phyloP scores from a whole-genome alignment of 2,797 vertebrate species.

The Falco concolor region DNA sequence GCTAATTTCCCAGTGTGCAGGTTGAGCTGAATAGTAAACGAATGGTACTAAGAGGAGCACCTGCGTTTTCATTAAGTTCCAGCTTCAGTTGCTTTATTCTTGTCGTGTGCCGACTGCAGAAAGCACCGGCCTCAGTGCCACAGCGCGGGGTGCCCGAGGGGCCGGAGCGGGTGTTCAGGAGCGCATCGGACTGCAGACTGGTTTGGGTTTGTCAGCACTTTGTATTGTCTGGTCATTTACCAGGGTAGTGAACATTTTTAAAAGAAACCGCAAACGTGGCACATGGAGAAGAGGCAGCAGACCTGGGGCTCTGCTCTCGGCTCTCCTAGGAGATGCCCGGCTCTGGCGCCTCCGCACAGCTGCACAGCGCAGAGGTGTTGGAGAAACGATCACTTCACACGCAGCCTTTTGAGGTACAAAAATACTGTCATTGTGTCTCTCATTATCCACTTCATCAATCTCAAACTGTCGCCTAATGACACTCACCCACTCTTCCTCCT shows the following conservation, averaged over 20 bases:
- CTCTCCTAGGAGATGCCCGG: not conserved
- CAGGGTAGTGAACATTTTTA: rapidly evolving
- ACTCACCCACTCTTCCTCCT: slow-evolving; percentile 36
- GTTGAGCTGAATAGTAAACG: not conserved
- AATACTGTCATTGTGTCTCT: slow-evolving; percentile 35
- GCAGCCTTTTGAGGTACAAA: not conserved
- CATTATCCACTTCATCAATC: slow-evolving; percentile 69
- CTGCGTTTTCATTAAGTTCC: not conserved
- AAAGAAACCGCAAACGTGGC: rapidly evolving
- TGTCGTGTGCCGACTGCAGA: not conserved
- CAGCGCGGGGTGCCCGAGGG: rapidly evolving
- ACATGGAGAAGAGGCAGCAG: not conserved
- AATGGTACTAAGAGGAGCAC: not conserved
- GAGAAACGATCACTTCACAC: not conserved
- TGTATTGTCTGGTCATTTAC: not conserved
- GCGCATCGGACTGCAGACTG: rapidly evolving
- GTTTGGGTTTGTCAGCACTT: not conserved
- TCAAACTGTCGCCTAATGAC: slow-evolving; percentile 56
- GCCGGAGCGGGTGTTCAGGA: not conserved
- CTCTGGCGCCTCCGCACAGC: not conserved
- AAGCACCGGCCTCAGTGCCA: not conserved
- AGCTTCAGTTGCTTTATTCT: not conserved
- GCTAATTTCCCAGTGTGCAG: not conserved
- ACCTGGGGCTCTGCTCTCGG: rapidly evolving
- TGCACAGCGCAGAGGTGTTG: not conserved